Conservation (phyloP, 2,888 invertebrate species). For the Suillia variegata region DNA sequence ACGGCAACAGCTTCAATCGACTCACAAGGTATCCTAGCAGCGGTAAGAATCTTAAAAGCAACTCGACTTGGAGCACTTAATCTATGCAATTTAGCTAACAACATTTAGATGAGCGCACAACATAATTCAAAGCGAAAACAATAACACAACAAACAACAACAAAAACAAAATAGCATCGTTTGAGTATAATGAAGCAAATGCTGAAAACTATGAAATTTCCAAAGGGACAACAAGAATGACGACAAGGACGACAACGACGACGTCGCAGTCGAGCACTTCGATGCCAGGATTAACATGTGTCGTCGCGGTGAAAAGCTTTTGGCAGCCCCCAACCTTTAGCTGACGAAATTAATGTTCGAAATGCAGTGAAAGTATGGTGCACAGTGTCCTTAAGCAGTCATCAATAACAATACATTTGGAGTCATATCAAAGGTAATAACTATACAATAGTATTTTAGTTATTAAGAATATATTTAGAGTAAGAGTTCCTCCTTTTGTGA, state of each 20-base stretch:
- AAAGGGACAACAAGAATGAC: neutral
- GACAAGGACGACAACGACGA: neutral
- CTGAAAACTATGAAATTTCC: neutral
- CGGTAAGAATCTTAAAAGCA: too few species aligned
- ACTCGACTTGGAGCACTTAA: constrained; percentile 47
- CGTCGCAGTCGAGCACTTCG: neutral
- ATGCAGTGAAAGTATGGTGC: constrained; percentile 33
- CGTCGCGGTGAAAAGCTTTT: constrained; percentile 43
- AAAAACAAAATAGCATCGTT: too few species aligned
- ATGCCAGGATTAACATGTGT: constrained; percentile 44
- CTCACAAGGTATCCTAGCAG: too few species aligned
- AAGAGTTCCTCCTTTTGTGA: too few species aligned
- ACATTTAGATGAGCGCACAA: constrained; percentile 43
- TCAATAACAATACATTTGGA: too few species aligned
- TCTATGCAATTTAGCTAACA: constrained; percentile 59
- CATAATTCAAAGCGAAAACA: constrained; percentile 27
- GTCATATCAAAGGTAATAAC: too few species aligned
- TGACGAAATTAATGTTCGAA: constrained; percentile 47
- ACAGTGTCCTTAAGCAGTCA: too few species aligned
- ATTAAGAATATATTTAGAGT: too few species aligned
- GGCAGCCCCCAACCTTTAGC: constrained; percentile 18
- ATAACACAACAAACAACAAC: neutral
- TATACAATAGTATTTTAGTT: too few species aligned
- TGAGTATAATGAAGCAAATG: neutral
- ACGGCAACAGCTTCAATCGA: too few species aligned